Evolutionary conservation across 92 coral and sea anemone genomes (phyloP), one percentile per base, ranked within the genome.

Genomic region (Epizoanthus illoricatus): DNA sequence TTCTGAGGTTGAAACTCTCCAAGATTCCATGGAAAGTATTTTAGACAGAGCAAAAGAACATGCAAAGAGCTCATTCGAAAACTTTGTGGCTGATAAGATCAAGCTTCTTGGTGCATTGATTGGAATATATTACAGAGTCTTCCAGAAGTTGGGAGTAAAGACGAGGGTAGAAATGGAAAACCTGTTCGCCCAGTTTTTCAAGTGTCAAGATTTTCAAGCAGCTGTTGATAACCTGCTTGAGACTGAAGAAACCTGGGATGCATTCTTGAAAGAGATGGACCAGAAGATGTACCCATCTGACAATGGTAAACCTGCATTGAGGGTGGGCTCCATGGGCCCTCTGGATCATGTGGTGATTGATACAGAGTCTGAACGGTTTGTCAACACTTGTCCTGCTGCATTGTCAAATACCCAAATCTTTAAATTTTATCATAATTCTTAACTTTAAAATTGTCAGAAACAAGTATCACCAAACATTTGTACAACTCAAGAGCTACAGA

Each of bases 191-290:
- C 81, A 81, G 65, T 81, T 81, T 67, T 91, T 90, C 69, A 75
- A 63, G 20, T 69, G 56, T 70, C 49, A 83, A 74, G 88, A 86
- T 10, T 63, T 96, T 33, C 89, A 83, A 13, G 94, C 86, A 41
- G 70, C 88, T 74, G 93, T 86, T 8, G 99, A 96, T 18, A 83
- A 69, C 5, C 87, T 96, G 72, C 67, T 86, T 62, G 92, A 90
- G 54, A 83, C 71, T 20, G 99, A 96, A 73, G 89, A 84, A 28
- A 90, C 76, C 15, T 96, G 96, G 97, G 60, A 96, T 84, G 73
- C 67, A 8, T 96, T 96, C 81, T 81, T 96, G 76, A 75, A 85
- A 69, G 88, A 81, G 5, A 90, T 92, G 83, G 98, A 93, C 86
- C 45, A 60, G 28, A 82, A 81, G 80, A 61, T 93, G 13, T 71